Base-by-base conservation (phyloP, 1,140 invertebrate genomes). In the Drosophila subobscura region DNA sequence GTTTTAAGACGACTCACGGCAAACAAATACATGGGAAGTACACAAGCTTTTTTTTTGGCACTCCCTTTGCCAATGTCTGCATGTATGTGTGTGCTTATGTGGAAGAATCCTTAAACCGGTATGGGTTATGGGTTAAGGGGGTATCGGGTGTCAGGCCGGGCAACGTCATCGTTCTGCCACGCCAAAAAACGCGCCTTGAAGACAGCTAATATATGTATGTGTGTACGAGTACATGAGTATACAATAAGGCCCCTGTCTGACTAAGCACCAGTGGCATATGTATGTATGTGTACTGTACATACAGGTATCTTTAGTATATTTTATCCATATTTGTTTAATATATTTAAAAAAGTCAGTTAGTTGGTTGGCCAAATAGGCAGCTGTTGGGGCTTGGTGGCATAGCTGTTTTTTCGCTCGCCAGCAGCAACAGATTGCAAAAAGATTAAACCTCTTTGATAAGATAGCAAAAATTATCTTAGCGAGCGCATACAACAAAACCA, bases 381-480 rank as follows among this genome's bases (percentile, higher is more conserved):
- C 63, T 44, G 63, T 59, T 61, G 33, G 33, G 29, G 33, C 40
- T 23, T 33, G 7, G 8, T 4, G 5, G 23, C 23, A 20, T 20
- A 20, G 14, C 20, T 45, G 8, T 20, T 47, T 47, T 64, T 67
- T 52, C 23, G 67, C 40, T 50, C 44, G 10, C 29, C 54, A 58
- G 29, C 46, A 55, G 41, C 53, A 55, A 29, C 41, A 55, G 53
- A 55, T 71, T 71, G 67, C 67, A 52, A 71, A 71, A 71, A 47
- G 67, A 71, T 71, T 71, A 71, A 40, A 56, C 4, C 53, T 27
- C 53, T 46, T 16, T 22, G 67, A 71, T 71, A 59, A 71, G 67
- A 71, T 71, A 71, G 55, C 47, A 25, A 29, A 8, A 47, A 45
- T 71, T 71, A 71, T 70, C 40, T 71, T 47, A 33, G 16, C 41